Percentiles rank a stretch among this genome's conserved stretches.
phyloP scores from a whole-genome alignment of 2,113 vertebrate genomes.

The Charina bottae region DNA sequence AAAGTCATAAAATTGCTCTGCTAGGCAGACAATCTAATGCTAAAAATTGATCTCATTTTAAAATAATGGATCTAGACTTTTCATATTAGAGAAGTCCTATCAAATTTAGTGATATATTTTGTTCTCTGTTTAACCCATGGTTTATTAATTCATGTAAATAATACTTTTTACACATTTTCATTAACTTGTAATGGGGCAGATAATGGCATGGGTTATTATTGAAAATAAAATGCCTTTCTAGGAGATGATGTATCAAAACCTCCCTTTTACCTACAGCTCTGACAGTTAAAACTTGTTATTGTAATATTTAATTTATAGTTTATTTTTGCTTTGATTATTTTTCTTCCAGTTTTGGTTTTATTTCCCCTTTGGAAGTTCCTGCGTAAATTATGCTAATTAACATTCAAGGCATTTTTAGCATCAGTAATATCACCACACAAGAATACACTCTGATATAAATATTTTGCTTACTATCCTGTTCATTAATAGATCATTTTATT shows the following conservation, averaged over 20 bases:
- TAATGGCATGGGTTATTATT: neutral
- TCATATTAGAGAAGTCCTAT: neutral
- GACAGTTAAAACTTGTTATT: neutral
- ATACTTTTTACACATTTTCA: neutral
- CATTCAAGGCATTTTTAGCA: conserved; percentile 9
- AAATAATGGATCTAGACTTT: neutral
- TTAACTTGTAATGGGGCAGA: neutral
- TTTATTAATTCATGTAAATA: neutral
- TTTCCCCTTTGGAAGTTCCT: conserved; percentile 42
- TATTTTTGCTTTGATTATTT: conserved; percentile 15
- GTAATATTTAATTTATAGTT: neutral
- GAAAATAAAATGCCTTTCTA: neutral
- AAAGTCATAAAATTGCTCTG: neutral
- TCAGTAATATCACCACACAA: neutral
- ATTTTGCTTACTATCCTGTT: neutral
- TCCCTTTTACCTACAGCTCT: neutral
- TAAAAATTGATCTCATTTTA: too few relatives aligned
- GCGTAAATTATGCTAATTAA: neutral
- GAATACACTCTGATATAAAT: conserved; percentile 15
- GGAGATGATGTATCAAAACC: neutral
- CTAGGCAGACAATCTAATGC: neutral
- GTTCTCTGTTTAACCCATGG: neutral
- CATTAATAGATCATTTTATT: conserved; percentile 10
- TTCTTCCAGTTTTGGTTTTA: conserved; percentile 29
- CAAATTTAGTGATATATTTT: neutral